Evolutionary conservation across 2,113 vertebrate genomes (phyloP), one percentile per base, ranked within the genome.

Genomic region (Bambusicola thoracicus): DNA sequence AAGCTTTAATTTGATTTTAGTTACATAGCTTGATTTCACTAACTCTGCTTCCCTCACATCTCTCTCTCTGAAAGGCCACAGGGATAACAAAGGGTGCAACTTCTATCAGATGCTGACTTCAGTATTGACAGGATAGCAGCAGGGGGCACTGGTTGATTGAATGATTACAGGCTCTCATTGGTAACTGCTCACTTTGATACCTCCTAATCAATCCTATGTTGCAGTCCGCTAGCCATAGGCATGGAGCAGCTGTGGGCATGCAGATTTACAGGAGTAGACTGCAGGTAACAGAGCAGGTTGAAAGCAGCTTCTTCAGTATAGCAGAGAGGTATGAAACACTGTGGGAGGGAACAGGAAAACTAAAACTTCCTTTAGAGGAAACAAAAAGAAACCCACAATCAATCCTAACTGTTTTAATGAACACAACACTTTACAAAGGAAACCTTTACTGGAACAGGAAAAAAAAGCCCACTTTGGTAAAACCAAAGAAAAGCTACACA

Each of bases 271-370:
- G 63, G 21, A 41, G 38, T n/a, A 36, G 11, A 40, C 1, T 38
- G 38, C 46, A 18, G 4, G 3, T 4, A 81, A 4, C 20, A 55
- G 16, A 29, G 16, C 0, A 51, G 61, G 7, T 3, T 49, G 15
- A 13, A 67, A 89, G 32, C 6, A 44, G 15, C 21, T 24, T 84
- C 49, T 84, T 75, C 66, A 84, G 8, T 34, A 69, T 17, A 80
- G 4, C 38, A 48, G 32, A 32, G 1, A 13, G 10, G 14, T 68
- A 20, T 81, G 49, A 91, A 87, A 63, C 18, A 49, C 10, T n/a
- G 6, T 1, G 8, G 12, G 12, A 62, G 4, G 2, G 6, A 72
- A 6, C 4, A 2, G 4, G 19, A 5, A 41, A 73, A 41, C 32
- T 43, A 43, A 27, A 30, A 11, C 5, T 30, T 44, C 6, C 75